Percentiles rank a stretch among this genome's conserved stretches.
Evolutionary conservation across 2,797 vertebrate genomes (phyloP).

Genomic region (Enteromius afrohamiltoni): DNA sequence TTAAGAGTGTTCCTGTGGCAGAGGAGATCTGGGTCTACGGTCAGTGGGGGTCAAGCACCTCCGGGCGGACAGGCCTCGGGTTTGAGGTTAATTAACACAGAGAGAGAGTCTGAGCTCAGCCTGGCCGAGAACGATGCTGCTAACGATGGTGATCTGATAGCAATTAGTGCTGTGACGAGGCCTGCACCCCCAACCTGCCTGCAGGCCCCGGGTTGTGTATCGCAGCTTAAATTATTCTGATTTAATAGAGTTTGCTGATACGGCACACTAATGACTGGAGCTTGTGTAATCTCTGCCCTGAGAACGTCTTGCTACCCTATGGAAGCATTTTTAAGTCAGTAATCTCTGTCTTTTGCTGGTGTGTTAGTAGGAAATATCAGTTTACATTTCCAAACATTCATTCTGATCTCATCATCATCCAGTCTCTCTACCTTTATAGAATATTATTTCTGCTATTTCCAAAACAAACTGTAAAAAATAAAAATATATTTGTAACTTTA

Average conservation of each 20-base stretch:
- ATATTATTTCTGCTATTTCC: background rate
- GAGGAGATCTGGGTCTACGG: background rate
- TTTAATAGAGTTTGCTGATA: background rate
- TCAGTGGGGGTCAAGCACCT: background rate
- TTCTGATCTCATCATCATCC: too few relatives aligned
- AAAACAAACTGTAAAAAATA: background rate
- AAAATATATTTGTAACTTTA: background rate
- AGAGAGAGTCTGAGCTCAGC: constrained; percentile 58
- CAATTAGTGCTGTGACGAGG: constrained; percentile 93
- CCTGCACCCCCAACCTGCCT: constrained; percentile 69
- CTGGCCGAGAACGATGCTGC: constrained; percentile 58
- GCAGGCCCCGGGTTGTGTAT: constrained; percentile 77
- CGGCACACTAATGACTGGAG: background rate
- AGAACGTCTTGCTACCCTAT: background rate
- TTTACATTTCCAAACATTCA: too few relatives aligned
- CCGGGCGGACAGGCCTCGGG: constrained; percentile 25
- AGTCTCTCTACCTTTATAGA: background rate
- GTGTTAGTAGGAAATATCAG: too few relatives aligned
- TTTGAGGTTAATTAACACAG: constrained; percentile 52
- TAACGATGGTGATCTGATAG: constrained; percentile 45
- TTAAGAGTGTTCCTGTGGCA: background rate
- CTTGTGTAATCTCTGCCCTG: background rate
- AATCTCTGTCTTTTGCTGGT: too few relatives aligned
- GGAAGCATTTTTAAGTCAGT: too few relatives aligned
- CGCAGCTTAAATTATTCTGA: constrained; percentile 8